These are phyloP conservation scores for Siniperca undulata DNA, from an alignment of 2,797 vertebrate genomes.

Conservation along the genomic window DNA sequence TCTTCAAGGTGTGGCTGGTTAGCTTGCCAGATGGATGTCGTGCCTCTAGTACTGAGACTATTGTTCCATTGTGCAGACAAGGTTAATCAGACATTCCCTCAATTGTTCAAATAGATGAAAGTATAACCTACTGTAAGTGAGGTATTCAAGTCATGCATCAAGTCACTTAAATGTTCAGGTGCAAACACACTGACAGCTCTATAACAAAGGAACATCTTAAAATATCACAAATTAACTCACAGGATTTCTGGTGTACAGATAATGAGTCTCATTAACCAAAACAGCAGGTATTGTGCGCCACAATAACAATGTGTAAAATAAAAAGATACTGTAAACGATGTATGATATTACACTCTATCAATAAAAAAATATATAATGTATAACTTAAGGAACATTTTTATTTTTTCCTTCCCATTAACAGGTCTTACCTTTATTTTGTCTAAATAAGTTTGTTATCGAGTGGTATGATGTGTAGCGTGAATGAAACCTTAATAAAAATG, in stretches of 20 bases:
- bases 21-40: slow-evolving; percentile 46
- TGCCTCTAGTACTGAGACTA: slow-evolving; percentile 19
- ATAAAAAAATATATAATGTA: neutral
- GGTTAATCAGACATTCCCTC: slow-evolving; percentile 45
- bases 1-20: slow-evolving; percentile 62
- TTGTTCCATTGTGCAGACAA: slow-evolving; percentile 55
- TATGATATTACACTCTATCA: neutral
- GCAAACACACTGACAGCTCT: slow-evolving; percentile 12
- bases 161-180: slow-evolving; percentile 3
- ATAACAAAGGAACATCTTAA: slow-evolving; percentile 14
- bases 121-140: neutral
- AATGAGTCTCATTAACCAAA: slow-evolving; percentile 29
- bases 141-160: slow-evolving; percentile 7
- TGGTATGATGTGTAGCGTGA: neutral
- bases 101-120: slow-evolving; percentile 45
- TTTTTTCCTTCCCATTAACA: neutral
- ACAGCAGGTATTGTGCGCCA: slow-evolving; percentile 9
- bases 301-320: neutral
- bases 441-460: neutral
- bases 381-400: neutral
- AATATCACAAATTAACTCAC: slow-evolving; percentile 26
- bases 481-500: neutral
- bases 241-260: slow-evolving; percentile 19
- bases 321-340: neutral
- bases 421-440: neutral